Evolutionary conservation across 1,140 invertebrate genomes (phyloP).

Genomic region (Augochlora pura): DNA sequence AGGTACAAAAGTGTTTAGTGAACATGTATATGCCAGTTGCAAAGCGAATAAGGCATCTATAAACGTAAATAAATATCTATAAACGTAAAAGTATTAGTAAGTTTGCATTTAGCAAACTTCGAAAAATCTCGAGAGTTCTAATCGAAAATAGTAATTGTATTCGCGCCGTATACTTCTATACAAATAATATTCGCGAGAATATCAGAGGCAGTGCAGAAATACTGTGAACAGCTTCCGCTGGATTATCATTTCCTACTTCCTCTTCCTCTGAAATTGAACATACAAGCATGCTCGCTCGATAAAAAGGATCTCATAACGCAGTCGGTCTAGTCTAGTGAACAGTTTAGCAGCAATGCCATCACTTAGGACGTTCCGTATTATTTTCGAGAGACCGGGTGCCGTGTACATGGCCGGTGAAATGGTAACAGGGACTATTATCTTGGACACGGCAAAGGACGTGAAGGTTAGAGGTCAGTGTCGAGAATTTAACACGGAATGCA

Average conservation of each 20-base stretch:
- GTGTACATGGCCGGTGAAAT: conserved; percentile 56
- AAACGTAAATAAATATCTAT: too few relatives aligned
- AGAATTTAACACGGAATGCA: not conserved
- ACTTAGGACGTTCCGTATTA: conserved; percentile 45
- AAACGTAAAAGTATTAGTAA: too few relatives aligned
- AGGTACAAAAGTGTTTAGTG: too few relatives aligned
- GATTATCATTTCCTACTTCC: not conserved
- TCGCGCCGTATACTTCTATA: too few relatives aligned
- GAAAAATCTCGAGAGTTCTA: too few relatives aligned
- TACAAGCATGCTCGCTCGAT: not conserved
- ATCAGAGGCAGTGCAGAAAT: too few relatives aligned
- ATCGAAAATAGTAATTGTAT: too few relatives aligned
- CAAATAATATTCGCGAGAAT: too few relatives aligned
- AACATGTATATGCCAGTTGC: too few relatives aligned
- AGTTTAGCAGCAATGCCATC: conserved; percentile 40
- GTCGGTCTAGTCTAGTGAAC: not conserved
- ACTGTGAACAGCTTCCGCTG: too few relatives aligned
- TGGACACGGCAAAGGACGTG: conserved; percentile 36
- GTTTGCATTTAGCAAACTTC: too few relatives aligned
- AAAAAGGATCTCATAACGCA: not conserved
- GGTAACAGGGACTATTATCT: conserved; percentile 52
- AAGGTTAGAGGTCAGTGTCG: conserved; percentile 56
- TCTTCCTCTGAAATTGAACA: not conserved
- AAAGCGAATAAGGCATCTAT: too few relatives aligned
- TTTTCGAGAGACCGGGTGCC: conserved; percentile 46